Percentiles rank a stretch among this genome's conserved stretches.
Evolutionary conservation across 2,888 invertebrate genomes (phyloP).

Genomic region (Molorchus minor): DNA sequence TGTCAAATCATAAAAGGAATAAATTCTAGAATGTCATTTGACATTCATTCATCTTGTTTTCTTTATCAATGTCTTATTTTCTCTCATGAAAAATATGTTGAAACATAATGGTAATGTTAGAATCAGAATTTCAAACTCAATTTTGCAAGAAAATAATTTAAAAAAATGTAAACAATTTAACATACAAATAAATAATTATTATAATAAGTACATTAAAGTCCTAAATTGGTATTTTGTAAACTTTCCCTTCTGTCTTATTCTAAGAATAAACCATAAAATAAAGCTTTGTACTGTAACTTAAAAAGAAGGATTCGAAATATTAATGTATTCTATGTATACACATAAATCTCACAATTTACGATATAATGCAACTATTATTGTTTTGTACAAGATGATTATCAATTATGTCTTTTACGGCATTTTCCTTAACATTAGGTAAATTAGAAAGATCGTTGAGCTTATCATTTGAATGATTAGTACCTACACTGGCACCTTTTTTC

Average conservation of each 20-base stretch:
- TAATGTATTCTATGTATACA: not conserved
- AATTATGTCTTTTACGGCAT: constrained; percentile 28
- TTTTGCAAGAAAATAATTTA: too few species aligned
- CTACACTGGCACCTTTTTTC: constrained; percentile 42
- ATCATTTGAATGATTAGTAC: constrained; percentile 45
- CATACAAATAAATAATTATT: too few species aligned
- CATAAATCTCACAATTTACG: constrained; percentile 42
- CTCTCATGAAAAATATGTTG: too few species aligned
- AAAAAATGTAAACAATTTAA: too few species aligned
- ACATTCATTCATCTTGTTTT: too few species aligned
- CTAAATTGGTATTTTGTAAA: not conserved
- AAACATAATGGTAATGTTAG: too few species aligned
- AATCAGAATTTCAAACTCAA: too few species aligned
- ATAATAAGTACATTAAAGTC: too few species aligned
- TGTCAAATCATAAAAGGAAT: too few species aligned
- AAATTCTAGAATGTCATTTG: too few species aligned
- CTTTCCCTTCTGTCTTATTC: not conserved
- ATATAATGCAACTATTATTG: constrained; percentile 55
- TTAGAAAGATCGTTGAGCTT: constrained; percentile 44
- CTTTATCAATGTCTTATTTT: too few species aligned
- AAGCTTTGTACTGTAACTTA: constrained; percentile 12
- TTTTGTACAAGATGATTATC: constrained; percentile 49
- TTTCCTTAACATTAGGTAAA: constrained; percentile 36
- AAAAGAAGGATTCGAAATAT: constrained; percentile 15
- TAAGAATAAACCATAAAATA: constrained; percentile 5